These are phyloP conservation scores for Diuraphis noxia DNA, from an alignment of 1,140 invertebrate genomes.

Conservation along the genomic window DNA sequence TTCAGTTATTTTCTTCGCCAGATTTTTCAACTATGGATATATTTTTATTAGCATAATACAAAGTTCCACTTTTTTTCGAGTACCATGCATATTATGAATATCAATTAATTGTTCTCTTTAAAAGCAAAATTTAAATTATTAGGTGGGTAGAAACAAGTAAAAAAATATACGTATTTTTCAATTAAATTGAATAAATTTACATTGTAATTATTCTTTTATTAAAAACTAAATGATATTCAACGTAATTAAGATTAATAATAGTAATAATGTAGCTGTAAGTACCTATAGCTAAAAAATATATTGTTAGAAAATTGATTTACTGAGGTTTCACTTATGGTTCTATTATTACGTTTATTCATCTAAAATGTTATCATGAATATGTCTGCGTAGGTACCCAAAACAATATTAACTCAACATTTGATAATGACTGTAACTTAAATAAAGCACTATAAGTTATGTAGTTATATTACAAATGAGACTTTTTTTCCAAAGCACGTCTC, in stretches of 20 bases:
- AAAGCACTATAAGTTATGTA: too few species aligned
- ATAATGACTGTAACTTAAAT: too few species aligned
- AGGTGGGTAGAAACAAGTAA: not conserved
- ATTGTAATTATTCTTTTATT: not conserved
- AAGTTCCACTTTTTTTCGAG: not conserved
- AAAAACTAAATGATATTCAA: not conserved
- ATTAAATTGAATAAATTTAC: not conserved
- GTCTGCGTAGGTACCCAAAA: too few species aligned
- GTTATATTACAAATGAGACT: too few species aligned
- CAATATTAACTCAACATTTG: too few species aligned
- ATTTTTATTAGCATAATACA: not conserved
- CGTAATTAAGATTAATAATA: not conserved
- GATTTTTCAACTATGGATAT: not conserved
- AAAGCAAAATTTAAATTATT: slow-evolving; percentile 2
- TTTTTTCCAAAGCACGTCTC: too few species aligned
- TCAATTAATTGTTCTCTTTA: not conserved
- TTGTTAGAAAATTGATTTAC: not conserved
- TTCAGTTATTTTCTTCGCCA: not conserved
- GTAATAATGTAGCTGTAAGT: not conserved
- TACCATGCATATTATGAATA: not conserved
- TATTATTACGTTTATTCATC: too few species aligned
- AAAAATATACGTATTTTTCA: not conserved
- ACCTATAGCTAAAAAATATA: not conserved
- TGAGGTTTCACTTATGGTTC: not conserved
- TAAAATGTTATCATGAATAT: too few species aligned